phyloP scores from a whole-genome alignment of 2,113 vertebrate species.

The Pungitius pungitius region DNA sequence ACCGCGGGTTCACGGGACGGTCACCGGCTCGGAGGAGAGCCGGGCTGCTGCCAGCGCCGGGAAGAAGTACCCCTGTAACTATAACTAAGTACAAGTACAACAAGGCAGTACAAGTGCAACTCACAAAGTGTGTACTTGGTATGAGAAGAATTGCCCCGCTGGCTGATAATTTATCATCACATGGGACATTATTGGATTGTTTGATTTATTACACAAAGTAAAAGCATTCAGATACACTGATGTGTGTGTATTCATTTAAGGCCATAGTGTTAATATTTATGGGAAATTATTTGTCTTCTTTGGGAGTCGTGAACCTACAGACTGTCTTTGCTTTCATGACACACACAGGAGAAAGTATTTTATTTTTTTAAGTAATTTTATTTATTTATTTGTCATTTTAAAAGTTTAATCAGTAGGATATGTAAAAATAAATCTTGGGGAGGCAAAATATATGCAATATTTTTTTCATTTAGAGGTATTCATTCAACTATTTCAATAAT shows the following conservation, averaged over 20 bases:
- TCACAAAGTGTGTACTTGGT: neutral
- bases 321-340: neutral
- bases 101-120: neutral
- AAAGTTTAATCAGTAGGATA: neutral
- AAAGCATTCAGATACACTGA: neutral
- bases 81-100: neutral
- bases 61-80: neutral
- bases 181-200: neutral
- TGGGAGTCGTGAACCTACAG: neutral
- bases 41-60: constrained; percentile 30
- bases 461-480: neutral
- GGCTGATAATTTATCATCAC: neutral
- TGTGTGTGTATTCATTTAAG: neutral
- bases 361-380: neutral
- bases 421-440: neutral
- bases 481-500: neutral
- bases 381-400: neutral
- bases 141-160: neutral
- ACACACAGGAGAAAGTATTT: neutral
- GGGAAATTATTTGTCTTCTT: neutral
- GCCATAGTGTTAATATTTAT: neutral
- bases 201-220: neutral
- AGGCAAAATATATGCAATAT: neutral
- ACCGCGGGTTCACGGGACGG: constrained; percentile 67
- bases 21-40: constrained; percentile 60